phyloP scores from a whole-genome alignment of 2,888 invertebrate species.

The Noctua pronuba region DNA sequence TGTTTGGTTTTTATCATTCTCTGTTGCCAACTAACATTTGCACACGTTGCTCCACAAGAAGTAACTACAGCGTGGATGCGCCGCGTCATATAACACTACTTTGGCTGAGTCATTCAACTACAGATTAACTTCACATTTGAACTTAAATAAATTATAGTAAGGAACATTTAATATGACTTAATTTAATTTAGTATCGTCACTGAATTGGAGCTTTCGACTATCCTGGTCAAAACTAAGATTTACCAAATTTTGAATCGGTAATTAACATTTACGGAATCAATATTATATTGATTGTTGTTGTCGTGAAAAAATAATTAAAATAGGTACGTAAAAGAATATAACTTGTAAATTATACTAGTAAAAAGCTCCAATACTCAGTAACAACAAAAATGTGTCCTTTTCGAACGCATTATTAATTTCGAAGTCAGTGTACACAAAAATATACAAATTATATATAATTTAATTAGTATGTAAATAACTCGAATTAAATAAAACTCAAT shows the following conservation, averaged over 20 bases:
- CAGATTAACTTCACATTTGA: constrained; percentile 27
- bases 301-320: not conserved
- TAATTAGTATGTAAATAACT: constrained; percentile 13
- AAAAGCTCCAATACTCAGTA: constrained; percentile 30
- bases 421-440: constrained; percentile 6
- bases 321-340: not conserved
- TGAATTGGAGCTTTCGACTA: constrained; percentile 4
- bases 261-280: not conserved
- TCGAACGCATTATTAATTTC: not conserved
- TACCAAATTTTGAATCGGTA: not conserved
- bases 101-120: constrained; percentile 50
- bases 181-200: not conserved
- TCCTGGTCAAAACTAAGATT: not conserved
- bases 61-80: not conserved
- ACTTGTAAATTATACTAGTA: not conserved
- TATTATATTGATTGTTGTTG: not conserved
- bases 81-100: constrained; percentile 53
- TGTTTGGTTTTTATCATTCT: not conserved
- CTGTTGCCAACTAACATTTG: not conserved
- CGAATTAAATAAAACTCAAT: constrained; percentile 27
- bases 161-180: constrained; percentile 58
- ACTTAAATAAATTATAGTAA: constrained; percentile 56
- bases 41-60: not conserved
- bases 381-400: not conserved
- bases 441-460: constrained; percentile 3